Conservation (phyloP, 2,888 invertebrate genomes). For the Epiblema foenella region DNA sequence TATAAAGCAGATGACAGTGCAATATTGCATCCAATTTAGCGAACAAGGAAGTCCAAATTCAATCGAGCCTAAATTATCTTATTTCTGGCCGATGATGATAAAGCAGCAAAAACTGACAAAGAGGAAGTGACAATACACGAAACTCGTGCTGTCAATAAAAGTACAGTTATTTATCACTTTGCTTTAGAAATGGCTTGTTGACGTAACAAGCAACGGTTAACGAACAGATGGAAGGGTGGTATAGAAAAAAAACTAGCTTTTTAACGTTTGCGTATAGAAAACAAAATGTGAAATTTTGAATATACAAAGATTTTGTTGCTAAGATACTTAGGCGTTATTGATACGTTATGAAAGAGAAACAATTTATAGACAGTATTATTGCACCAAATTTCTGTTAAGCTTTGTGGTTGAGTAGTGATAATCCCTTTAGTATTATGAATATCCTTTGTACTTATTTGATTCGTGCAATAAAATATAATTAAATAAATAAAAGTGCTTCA, state of each 20-base stretch:
- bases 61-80: slow-evolving; percentile 12
- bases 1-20: slow-evolving; percentile 26
- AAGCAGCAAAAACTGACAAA: slow-evolving; percentile 36
- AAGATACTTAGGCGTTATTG: no score
- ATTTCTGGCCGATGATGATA: slow-evolving; percentile 25
- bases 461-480: no score
- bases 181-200: slow-evolving; percentile 42
- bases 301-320: neutral
- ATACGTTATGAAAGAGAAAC: no score
- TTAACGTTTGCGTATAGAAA: neutral
- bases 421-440: no score
- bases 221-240: slow-evolving; percentile 12
- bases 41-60: slow-evolving; percentile 22
- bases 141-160: slow-evolving; percentile 37
- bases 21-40: neutral
- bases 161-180: slow-evolving; percentile 41
- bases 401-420: no score
- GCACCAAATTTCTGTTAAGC: no score
- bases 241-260: neutral
- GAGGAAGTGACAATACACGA: slow-evolving; percentile 39
- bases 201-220: slow-evolving; percentile 41
- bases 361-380: no score
- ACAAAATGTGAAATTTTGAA: neutral
- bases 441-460: no score
- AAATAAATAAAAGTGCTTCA: neutral